Conservation (phyloP, 2,888 invertebrate genomes). For the Diarsia mendica region DNA sequence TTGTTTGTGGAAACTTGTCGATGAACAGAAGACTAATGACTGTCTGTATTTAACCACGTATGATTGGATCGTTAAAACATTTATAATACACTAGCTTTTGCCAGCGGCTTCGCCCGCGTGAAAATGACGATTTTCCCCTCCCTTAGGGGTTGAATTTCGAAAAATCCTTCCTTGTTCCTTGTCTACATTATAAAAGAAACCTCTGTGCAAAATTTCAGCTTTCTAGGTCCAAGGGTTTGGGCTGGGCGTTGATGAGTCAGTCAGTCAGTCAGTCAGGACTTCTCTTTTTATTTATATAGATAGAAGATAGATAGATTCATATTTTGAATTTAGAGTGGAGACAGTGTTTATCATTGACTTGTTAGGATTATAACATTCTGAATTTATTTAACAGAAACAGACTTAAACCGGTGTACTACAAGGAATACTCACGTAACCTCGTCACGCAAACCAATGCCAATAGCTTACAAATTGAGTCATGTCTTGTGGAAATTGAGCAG, state of each 20-base stretch:
- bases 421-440: neutral
- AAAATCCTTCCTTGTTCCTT: too few relatives aligned
- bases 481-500: conserved; percentile 36
- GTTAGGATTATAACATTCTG: neutral
- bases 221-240: too few relatives aligned
- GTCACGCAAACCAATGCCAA: conserved; percentile 17
- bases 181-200: too few relatives aligned
- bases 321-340: neutral
- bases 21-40: conserved; percentile 14
- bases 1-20: conserved; percentile 35
- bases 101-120: too few relatives aligned
- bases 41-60: conserved; percentile 2
- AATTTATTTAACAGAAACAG: neutral
- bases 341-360: neutral
- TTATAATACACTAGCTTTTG: too few relatives aligned
- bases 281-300: too few relatives aligned
- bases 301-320: too few relatives aligned
- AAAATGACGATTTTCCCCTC: too few relatives aligned
- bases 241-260: too few relatives aligned
- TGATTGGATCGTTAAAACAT: conserved; percentile 26
- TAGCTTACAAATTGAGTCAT: conserved; percentile 37
- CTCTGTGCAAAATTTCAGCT: too few relatives aligned
- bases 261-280: too few relatives aligned
- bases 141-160: too few relatives aligned
- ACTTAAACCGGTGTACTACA: neutral